Conservation (phyloP, 2,888 invertebrate genomes). For the Eupsilia transversa region DNA sequence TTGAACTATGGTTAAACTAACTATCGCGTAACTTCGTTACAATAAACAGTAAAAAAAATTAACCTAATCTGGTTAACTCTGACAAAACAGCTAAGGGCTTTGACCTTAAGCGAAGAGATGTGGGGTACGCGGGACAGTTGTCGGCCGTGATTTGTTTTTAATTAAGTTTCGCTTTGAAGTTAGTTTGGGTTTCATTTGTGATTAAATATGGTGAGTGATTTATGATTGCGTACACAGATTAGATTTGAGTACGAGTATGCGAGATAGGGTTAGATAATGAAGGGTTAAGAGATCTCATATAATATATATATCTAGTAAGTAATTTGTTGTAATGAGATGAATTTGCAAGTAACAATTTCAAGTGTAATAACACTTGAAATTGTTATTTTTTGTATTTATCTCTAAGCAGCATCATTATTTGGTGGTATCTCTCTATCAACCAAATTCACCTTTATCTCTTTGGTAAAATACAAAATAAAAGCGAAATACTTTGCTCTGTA, state of each 20-base stretch:
- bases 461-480: conserved; percentile 31
- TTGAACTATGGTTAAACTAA: conserved; percentile 40
- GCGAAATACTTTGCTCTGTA: conserved; percentile 18
- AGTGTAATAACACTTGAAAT: background rate
- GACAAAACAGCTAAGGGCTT: conserved; percentile 74
- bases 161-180: conserved; percentile 66
- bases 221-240: conserved; percentile 64
- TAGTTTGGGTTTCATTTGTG: conserved; percentile 66
- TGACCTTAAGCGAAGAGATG: conserved; percentile 69
- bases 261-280: conserved; percentile 43
- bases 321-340: conserved; percentile 30
- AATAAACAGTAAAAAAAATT: conserved; percentile 74
- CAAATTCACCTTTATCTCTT: background rate
- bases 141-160: conserved; percentile 68
- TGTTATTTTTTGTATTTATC: background rate
- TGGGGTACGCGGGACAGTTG: conserved; percentile 67
- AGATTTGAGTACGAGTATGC: conserved; percentile 55
- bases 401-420: background rate
- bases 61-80: conserved; percentile 75
- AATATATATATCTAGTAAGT: conserved; percentile 15
- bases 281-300: conserved; percentile 39
- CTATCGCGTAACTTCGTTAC: conserved; percentile 58
- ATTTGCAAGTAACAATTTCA: conserved; percentile 5
- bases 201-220: conserved; percentile 67
- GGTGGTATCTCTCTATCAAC: background rate